Percentiles rank a stretch among this genome's conserved stretches.
phyloP scores from a whole-genome alignment of 2,888 invertebrate species.

The Caenorhabditis imperialis region DNA sequence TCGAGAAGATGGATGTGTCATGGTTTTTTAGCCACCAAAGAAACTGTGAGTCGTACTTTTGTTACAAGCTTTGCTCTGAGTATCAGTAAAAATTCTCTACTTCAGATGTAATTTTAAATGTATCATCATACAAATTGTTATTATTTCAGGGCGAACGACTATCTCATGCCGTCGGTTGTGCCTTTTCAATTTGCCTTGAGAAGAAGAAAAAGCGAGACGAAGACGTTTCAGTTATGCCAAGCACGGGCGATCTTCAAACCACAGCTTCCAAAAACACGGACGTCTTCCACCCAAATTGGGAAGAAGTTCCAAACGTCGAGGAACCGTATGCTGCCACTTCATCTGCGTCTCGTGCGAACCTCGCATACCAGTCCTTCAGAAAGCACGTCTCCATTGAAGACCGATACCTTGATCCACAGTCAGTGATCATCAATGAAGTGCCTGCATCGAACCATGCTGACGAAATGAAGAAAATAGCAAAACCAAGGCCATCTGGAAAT shows the following conservation, averaged over 20 bases:
- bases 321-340: not conserved
- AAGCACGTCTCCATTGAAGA: constrained; percentile 73
- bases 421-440: constrained; percentile 67
- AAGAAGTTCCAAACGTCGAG: constrained; percentile 28
- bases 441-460: constrained; percentile 35
- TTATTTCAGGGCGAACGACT: constrained; percentile 88
- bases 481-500: constrained; percentile 95
- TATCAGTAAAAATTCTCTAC: not conserved
- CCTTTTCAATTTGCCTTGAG: constrained; percentile 97
- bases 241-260: constrained; percentile 13
- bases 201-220: constrained; percentile 83
- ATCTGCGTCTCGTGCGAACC: constrained; percentile 60
- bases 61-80: too few species aligned
- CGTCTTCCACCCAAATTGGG: constrained; percentile 63
- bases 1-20: constrained; percentile 99
- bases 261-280: not conserved
- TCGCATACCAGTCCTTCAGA: constrained; percentile 71
- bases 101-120: not conserved
- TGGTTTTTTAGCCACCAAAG: constrained; percentile 94
- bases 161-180: constrained; percentile 99
- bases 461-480: constrained; percentile 80
- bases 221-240: constrained; percentile 32
- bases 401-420: constrained; percentile 74
- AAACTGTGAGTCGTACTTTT: constrained; percentile 81
- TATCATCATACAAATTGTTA: not conserved